Evolutionary conservation across 2,113 vertebrate species (phyloP).

Genomic region (Apodemus speciosus): DNA sequence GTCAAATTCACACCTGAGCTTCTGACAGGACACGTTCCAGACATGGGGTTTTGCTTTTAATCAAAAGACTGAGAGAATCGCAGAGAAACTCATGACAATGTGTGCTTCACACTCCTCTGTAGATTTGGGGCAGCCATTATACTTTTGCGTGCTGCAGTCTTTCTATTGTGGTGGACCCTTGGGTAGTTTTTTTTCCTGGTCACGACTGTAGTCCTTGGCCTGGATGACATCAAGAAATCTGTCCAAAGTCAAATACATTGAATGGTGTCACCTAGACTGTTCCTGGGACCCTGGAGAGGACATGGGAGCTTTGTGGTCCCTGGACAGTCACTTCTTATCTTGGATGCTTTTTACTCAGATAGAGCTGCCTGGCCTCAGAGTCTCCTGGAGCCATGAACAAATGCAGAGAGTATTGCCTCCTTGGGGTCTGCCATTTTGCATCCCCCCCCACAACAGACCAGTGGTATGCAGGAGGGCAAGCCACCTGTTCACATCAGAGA

Average conservation of each 20-base stretch:
- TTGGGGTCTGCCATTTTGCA: accelerated
- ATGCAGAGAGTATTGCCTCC: accelerated
- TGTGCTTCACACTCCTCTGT: background rate
- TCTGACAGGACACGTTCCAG: background rate
- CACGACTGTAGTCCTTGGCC: background rate
- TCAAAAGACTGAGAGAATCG: background rate
- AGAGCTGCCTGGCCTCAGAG: background rate
- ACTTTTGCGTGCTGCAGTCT: accelerated
- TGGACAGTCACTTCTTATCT: background rate
- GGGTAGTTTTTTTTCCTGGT: background rate
- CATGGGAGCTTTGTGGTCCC: background rate
- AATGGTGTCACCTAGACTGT: accelerated
- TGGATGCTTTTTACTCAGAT: background rate
- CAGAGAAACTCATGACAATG: accelerated
- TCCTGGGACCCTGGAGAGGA: accelerated
- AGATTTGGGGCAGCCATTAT: accelerated
- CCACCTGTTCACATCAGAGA: background rate
- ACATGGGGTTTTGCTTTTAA: background rate
- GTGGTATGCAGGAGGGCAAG: background rate
- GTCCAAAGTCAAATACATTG: too few relatives aligned
- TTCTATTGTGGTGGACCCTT: accelerated
- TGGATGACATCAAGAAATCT: accelerated
- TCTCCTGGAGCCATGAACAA: too few relatives aligned
- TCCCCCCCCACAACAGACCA: accelerated
- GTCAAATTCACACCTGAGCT: background rate